Evolutionary conservation across 2,797 vertebrate species (phyloP).

Genomic region (Taenioides sp.): DNA sequence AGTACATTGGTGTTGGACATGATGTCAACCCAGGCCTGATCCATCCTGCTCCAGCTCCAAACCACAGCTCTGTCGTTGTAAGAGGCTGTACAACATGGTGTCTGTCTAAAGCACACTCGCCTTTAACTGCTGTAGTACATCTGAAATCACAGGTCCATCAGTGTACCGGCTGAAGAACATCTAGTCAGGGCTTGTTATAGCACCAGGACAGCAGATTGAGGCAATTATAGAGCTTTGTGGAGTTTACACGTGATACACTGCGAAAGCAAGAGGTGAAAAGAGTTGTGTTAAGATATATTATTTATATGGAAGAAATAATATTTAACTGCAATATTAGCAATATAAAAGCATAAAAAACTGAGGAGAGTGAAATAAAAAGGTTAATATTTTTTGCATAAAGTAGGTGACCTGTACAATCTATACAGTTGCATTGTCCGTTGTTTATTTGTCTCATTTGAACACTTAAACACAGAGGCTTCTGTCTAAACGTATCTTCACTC

Average conservation of each 20-base stretch:
- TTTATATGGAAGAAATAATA: neutral
- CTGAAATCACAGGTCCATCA: constrained; percentile 67
- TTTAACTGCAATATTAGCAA: neutral
- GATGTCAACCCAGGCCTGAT: constrained; percentile 68
- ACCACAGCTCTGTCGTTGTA: constrained; percentile 68
- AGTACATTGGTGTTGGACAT: constrained; percentile 72
- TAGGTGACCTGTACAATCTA: no score
- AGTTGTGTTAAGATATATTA: neutral
- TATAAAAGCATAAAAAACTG: neutral
- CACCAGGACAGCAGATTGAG: constrained; percentile 47
- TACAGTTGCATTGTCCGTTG: no score
- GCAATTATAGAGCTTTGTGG: constrained; percentile 50
- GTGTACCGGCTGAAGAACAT: constrained; percentile 61
- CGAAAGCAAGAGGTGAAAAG: neutral
- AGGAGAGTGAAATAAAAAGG: no score
- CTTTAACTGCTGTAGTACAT: constrained; percentile 64
- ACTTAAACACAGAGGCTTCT: constrained; percentile 69
- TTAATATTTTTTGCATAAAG: no score
- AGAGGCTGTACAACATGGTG: constrained; percentile 69
- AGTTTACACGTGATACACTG: constrained; percentile 30
- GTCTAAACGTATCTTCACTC: constrained; percentile 77
- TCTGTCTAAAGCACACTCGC: constrained; percentile 57
- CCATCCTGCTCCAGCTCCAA: constrained; percentile 62
- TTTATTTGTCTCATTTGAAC: constrained; percentile 77
- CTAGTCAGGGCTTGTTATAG: constrained; percentile 62